phyloP scores from a whole-genome alignment of 2,797 vertebrate genomes.

The Ibycter americanus region DNA sequence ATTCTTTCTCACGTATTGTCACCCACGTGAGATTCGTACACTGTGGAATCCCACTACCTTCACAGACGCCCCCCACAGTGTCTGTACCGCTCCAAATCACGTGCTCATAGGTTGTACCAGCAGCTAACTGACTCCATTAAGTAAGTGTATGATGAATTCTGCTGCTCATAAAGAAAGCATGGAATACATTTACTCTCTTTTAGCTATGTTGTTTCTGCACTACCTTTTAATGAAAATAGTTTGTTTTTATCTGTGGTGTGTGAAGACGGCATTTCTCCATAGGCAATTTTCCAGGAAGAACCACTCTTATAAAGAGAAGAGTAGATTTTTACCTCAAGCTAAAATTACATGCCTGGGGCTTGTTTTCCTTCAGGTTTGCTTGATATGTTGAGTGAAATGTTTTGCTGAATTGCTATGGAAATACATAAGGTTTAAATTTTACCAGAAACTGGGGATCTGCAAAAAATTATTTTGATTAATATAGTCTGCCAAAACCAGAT shows the following conservation, averaged over 20 bases:
- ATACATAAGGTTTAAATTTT: neutral
- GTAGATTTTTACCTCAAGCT: neutral
- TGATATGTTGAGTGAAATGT: neutral
- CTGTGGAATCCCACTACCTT: neutral
- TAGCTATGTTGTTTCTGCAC: neutral
- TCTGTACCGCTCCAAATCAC: neutral
- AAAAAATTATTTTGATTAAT: neutral
- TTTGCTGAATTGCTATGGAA: neutral
- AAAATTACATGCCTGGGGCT: neutral
- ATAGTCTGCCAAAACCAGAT: neutral
- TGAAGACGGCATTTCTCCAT: neutral
- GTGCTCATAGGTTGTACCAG: neutral
- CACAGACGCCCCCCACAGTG: neutral
- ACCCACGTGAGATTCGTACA: fast-evolving
- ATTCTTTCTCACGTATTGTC: neutral
- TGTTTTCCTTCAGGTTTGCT: neutral
- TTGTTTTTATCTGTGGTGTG: neutral
- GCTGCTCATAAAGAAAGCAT: neutral
- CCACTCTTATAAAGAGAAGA: neutral
- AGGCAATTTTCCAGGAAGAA: neutral
- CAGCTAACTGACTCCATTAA: neutral
- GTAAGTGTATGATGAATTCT: neutral
- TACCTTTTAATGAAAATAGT: neutral
- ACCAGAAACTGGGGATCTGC: neutral
- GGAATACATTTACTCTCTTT: neutral